phyloP scores from a whole-genome alignment of 2,113 vertebrate genomes.

The Chionomys nivalis region DNA sequence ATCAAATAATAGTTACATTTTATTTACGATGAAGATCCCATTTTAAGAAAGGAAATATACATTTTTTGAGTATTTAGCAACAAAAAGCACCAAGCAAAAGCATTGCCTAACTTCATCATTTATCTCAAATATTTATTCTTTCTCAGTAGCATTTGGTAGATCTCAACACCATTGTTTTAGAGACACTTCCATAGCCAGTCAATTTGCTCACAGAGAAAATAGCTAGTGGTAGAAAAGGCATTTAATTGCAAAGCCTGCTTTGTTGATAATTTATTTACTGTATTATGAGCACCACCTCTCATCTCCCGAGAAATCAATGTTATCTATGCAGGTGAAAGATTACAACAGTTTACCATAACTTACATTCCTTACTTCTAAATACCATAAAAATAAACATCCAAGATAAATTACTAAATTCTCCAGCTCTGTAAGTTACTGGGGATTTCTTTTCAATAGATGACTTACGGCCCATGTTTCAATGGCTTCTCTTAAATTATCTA shows the following conservation, averaged over 20 bases:
- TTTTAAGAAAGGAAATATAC: not conserved
- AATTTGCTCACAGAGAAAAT: not conserved
- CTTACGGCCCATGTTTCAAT: not conserved
- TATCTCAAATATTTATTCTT: not conserved
- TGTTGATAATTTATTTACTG: not conserved
- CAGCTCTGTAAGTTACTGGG: not conserved
- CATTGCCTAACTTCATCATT: not conserved
- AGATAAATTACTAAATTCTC: not conserved
- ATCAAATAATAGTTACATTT: not conserved
- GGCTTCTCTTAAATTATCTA: not conserved
- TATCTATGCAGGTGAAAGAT: not conserved
- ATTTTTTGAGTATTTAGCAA: not conserved
- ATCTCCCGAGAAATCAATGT: not conserved
- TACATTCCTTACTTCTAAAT: not conserved
- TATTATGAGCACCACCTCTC: not conserved
- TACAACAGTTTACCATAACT: not conserved
- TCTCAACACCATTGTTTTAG: not conserved
- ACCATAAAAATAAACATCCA: not conserved
- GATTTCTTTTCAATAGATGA: not conserved
- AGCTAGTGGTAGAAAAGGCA: not conserved
- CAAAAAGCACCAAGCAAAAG: not conserved
- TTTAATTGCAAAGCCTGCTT: not conserved
- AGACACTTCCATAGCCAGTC: not conserved
- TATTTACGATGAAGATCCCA: not conserved
- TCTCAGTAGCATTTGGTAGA: not conserved